These are phyloP conservation scores for Urocitellus parryii DNA, from an alignment of 2,113 vertebrate species.

Conservation along the genomic window DNA sequence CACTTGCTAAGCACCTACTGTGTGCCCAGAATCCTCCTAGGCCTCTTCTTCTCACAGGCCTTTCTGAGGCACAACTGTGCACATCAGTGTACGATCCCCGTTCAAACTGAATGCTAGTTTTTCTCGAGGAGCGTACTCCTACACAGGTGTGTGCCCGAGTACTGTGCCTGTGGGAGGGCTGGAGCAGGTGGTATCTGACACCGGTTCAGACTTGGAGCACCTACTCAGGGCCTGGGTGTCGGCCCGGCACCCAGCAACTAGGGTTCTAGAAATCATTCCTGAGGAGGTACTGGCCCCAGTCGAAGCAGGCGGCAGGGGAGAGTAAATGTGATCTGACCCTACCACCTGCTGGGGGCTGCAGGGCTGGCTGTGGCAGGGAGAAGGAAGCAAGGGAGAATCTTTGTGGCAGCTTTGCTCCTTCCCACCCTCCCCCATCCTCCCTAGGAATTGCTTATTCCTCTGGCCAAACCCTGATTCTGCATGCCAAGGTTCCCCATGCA, in stretches of 20 bases:
- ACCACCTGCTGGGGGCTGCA: background rate
- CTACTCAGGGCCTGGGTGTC: too few species aligned
- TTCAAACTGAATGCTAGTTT: background rate
- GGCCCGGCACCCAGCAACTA: too few species aligned
- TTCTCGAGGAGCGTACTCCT: background rate
- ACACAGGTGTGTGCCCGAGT: background rate
- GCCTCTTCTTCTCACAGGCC: background rate
- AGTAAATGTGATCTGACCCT: constrained; percentile 33
- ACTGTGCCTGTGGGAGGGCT: background rate
- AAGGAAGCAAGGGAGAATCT: background rate
- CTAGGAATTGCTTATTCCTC: constrained; percentile 39
- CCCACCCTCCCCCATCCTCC: background rate
- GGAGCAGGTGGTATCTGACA: background rate
- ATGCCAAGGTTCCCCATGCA: background rate
- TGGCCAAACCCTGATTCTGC: background rate
- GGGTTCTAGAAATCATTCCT: too few species aligned
- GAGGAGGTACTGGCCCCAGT: background rate
- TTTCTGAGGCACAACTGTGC: background rate
- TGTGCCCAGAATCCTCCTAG: background rate
- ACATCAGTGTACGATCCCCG: background rate
- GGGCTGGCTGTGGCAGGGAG: too few species aligned
- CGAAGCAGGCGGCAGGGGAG: background rate
- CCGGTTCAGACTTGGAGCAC: background rate
- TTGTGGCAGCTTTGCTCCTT: background rate
- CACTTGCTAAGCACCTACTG: background rate